A percentile compares a stretch with the other conserved stretches of the same genome.
Evolutionary conservation across 2,797 vertebrate species (phyloP).

Genomic region (Stomatorhinus walkeri): DNA sequence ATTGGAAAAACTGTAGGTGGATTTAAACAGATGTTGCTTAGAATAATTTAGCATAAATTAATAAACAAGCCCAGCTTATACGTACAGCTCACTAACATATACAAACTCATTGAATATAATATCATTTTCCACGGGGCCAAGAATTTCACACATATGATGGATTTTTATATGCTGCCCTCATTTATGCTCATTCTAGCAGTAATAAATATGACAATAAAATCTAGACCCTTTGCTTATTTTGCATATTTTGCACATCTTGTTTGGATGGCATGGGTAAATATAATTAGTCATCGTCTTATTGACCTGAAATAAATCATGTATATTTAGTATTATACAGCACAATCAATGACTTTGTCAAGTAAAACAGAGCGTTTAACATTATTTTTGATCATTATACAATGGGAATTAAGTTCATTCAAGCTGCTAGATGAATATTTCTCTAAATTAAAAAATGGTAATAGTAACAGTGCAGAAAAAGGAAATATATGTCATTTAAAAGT

Average conservation of each 20-base stretch:
- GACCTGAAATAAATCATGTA: background rate
- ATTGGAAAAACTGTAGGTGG: constrained; percentile 7
- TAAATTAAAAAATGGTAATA: background rate
- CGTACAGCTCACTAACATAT: background rate
- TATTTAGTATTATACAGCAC: background rate
- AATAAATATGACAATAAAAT: background rate
- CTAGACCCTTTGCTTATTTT: background rate
- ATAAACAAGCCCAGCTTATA: background rate
- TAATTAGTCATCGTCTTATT: background rate
- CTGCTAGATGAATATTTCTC: background rate
- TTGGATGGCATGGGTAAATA: background rate
- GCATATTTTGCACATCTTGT: background rate
- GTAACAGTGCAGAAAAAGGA: background rate
- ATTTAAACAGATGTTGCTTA: constrained; percentile 12
- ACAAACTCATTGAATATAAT: background rate
- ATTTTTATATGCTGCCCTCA: background rate
- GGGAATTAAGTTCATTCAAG: background rate
- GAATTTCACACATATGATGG: background rate
- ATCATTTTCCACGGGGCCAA: background rate
- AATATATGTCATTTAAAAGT: background rate
- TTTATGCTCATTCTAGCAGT: background rate
- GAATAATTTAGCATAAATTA: constrained; percentile 18
- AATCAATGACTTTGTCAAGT: background rate
- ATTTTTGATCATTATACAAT: background rate
- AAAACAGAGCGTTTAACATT: background rate